Conservation (phyloP, 2,113 vertebrate genomes). For the Bubo scandiacus region DNA sequence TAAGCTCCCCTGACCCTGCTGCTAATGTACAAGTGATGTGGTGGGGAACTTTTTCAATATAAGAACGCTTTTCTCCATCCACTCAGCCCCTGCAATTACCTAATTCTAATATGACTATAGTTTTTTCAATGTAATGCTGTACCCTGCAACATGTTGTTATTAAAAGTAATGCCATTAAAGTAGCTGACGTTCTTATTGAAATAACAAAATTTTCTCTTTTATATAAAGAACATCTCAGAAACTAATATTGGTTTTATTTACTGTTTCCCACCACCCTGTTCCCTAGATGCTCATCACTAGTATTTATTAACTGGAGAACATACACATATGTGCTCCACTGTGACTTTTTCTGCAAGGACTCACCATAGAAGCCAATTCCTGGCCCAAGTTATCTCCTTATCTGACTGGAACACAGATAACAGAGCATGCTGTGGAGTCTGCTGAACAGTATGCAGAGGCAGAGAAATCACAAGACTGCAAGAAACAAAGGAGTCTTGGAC, state of each 20-base stretch:
- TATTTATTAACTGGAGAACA: neutral
- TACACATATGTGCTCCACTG: neutral
- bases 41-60: constrained; percentile 30
- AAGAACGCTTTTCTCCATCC: constrained; percentile 17
- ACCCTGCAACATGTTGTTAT: neutral
- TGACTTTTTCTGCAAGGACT: neutral
- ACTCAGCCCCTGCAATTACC: constrained; percentile 7
- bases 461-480: neutral
- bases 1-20: constrained; percentile 21
- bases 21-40: constrained; percentile 59
- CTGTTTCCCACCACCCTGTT: neutral
- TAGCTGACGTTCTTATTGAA: constrained; percentile 38
- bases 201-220: neutral
- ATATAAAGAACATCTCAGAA: constrained; percentile 58
- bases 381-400: neutral
- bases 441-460: neutral
- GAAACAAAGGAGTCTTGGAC: neutral
- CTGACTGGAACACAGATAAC: neutral
- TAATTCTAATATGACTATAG: neutral
- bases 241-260: constrained; percentile 51
- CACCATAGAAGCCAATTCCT: neutral
- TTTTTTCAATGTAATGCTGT: neutral
- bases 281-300: neutral
- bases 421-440: neutral
- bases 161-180: constrained; percentile 36